Base-by-base conservation (phyloP, 2,888 invertebrate genomes). In the Drosophila austrosaltans region DNA sequence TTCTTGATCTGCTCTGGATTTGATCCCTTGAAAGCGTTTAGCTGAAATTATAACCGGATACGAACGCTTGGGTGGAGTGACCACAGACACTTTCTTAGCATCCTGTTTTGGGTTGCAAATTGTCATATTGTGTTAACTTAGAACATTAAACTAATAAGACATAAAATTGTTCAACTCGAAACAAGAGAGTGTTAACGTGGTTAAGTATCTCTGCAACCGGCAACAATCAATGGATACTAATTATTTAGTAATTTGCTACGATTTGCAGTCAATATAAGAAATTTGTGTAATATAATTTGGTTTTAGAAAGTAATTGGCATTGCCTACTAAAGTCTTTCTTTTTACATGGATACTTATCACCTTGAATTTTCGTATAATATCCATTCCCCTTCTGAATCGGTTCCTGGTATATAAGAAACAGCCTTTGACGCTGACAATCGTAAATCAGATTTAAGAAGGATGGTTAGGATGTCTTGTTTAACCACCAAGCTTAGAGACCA, bases 1-100 rank as follows among this genome's bases (percentile, higher is more conserved):
- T 5, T 69, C 61, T 42, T 71, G 74, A 0, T 40, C 40, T 0
- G 89, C 54, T 2, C 78, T 63, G 0, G 63, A 62, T 10, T 77
- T 1, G 4, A 86, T 84, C 3, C 61, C 72, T 8, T 78, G 69
- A 25, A 62, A 80, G 1, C 78, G 74, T 3, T 77, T 75, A 2
- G 75, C 64, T 1, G 85, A 89, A 6, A 86, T 20, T 1, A 86
- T 77, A 1, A 82, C 80, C 0, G 85, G 85, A 28, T 72, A 66
- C 0, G 36, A 57, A 1, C 32, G 56, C 22, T 3, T 48, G 3
- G 22, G 3, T 22, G 22, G 44, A 22, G 8, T 2, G 10, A 2
- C 8, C 36, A 36, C 3, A 5, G 5, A 36, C 8, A 10, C 36
- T 36, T 36, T 36, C 10, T 36, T 36, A 36, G 10, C 36, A 36